Conservation (phyloP, 1,140 invertebrate species). For the Apis dorsata region DNA sequence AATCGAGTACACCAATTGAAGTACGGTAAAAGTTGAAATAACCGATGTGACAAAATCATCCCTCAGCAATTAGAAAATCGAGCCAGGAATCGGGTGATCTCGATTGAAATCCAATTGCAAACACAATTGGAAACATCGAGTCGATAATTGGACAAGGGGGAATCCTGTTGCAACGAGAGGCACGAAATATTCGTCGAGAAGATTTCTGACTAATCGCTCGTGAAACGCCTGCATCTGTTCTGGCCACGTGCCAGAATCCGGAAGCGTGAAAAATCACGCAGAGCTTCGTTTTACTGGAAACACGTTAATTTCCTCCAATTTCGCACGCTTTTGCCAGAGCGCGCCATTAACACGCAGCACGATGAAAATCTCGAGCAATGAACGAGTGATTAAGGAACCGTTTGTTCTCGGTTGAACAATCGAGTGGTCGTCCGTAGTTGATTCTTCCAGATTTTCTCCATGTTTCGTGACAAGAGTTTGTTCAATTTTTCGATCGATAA, state of each 20-base stretch:
- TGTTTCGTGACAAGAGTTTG: background rate
- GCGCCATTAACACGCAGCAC: no score
- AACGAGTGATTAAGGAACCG: slow-evolving; percentile 11
- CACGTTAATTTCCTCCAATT: slow-evolving; percentile 23
- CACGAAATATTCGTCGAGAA: slow-evolving; percentile 4
- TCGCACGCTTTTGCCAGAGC: background rate
- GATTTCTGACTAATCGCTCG: slow-evolving; percentile 7
- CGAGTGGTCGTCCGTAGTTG: background rate
- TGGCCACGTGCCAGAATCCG: slow-evolving; percentile 13
- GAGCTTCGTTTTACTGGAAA: background rate
- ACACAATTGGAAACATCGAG: slow-evolving; percentile 14
- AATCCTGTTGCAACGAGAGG: background rate
- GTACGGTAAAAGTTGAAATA: no score
- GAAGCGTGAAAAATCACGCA: slow-evolving; percentile 30
- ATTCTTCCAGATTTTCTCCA: background rate
- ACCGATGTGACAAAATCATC: background rate
- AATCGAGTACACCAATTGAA: no score
- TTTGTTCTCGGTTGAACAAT: background rate
- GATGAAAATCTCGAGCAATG: background rate
- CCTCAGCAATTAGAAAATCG: background rate
- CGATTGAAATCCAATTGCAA: background rate
- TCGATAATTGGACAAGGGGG: background rate
- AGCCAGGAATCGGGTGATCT: background rate
- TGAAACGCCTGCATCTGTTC: background rate
- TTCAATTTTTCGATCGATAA: background rate